Evolutionary conservation across 1,140 invertebrate genomes (phyloP).

Genomic region (Neodiprion pinetum): DNA sequence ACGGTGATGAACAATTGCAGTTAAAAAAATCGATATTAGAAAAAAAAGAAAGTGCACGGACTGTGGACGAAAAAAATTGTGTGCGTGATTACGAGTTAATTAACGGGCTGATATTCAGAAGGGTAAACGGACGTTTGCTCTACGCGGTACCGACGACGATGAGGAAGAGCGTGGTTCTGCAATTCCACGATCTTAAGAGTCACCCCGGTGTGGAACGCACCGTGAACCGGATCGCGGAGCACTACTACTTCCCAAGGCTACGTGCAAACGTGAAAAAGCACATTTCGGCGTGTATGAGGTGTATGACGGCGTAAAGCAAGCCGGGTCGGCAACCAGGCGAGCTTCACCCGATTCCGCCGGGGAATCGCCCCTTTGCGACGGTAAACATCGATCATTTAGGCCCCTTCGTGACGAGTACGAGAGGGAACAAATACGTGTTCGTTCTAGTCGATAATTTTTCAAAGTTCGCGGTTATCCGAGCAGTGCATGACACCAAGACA

Average conservation of each 20-base stretch:
- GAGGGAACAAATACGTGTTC: conserved; percentile 12
- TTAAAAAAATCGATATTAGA: too few species aligned
- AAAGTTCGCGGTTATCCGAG: conserved; percentile 16
- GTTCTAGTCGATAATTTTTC: conserved; percentile 9
- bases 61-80: too few species aligned
- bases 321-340: conserved; percentile 9
- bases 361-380: neutral
- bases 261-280: too few species aligned
- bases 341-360: conserved; percentile 5
- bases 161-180: conserved; percentile 19
- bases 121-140: too few species aligned
- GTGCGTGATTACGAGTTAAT: too few species aligned
- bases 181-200: conserved; percentile 12
- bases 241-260: conserved; percentile 10
- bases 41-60: too few species aligned
- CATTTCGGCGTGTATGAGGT: too few species aligned
- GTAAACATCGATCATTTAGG: conserved; percentile 25
- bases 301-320: too few species aligned
- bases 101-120: too few species aligned
- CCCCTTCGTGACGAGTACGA: conserved; percentile 16
- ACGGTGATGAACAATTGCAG: too few species aligned
- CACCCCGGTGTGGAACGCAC: conserved; percentile 11
- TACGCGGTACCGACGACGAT: neutral
- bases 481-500: neutral
- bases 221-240: neutral